Evolutionary conservation across 2,888 invertebrate genomes (phyloP).

Genomic region (Zootermopsis nevadensis): DNA sequence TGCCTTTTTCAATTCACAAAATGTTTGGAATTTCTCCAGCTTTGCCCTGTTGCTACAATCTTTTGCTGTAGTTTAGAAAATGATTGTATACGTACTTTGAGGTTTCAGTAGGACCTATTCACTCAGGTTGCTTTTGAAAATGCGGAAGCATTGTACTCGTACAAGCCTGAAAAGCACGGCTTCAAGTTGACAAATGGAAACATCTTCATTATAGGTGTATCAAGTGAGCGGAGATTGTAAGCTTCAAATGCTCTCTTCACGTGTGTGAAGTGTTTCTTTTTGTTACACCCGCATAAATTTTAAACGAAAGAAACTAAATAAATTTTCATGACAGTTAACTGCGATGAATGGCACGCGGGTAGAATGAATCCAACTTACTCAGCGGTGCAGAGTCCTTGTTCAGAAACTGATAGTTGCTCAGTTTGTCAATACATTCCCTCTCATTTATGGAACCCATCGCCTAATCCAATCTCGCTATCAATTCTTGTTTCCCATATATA

Average conservation of each 20-base stretch:
- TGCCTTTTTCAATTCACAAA: conserved; percentile 37
- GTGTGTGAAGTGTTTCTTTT: background rate
- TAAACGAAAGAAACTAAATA: background rate
- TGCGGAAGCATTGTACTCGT: background rate
- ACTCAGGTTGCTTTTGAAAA: background rate
- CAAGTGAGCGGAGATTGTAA: background rate
- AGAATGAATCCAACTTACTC: too few relatives aligned
- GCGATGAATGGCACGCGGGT: too few relatives aligned
- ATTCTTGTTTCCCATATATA: too few relatives aligned
- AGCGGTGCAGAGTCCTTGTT: too few relatives aligned
- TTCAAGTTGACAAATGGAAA: conserved; percentile 49
- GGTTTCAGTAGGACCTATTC: conserved; percentile 12
- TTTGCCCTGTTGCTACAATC: background rate
- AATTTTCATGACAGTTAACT: background rate
- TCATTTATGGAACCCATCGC: too few relatives aligned
- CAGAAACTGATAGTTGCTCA: too few relatives aligned
- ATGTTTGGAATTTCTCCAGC: conserved; percentile 16
- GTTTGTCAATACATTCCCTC: too few relatives aligned
- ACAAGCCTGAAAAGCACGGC: conserved; percentile 28
- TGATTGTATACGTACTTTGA: conserved; percentile 23
- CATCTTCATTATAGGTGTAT: conserved; percentile 49
- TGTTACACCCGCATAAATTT: background rate
- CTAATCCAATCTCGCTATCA: too few relatives aligned
- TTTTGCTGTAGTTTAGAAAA: conserved; percentile 9
- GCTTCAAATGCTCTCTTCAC: background rate